Evolutionary conservation across 2,797 vertebrate species (phyloP), one percentile per base, ranked within the genome.

Genomic region (Eidolon dupreanum): DNA sequence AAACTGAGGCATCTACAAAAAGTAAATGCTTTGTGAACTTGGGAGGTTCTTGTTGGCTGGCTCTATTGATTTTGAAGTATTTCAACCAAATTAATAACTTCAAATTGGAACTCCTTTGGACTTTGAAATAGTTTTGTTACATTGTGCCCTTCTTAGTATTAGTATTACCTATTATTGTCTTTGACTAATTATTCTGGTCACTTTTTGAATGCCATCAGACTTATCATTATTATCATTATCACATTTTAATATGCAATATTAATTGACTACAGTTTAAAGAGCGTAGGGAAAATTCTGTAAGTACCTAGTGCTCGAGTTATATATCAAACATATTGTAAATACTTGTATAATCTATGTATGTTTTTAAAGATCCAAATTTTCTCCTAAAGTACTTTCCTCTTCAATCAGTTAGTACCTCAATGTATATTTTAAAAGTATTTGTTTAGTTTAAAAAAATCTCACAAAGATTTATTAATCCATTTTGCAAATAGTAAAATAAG

Each of bases 321-420:
- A 94, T 68, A 78, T 59, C 19, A 78, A 73, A 57, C 57, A 1
- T 11, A 8, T 61, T 15, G 49, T 88, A 70, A 75, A 41, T 74
- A 24, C 59, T 82, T 43, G 19, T 20, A 81, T 88, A 38, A 51
- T 61, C 46, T 70, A 24, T 66, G 10, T 41, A 17, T 55, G 43
- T 36, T 88, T 88, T 90, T 20, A 68, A 57, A 95, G 63, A 65
- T 93, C 55, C 20, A 36, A 26, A 13, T 51, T 95, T 93, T 94
- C 53, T 84, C 53, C 43, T 71, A 41, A 55, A 55, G 53, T 88
- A 41, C 12, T 8, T 87, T 68, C 22, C 38, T 20, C n/a, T 13
- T 3, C 28, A 71, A 85, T 68, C 20, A 49, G 33, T 74, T 93
- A 73, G 6, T 28, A 75, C 1, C 1, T 86, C 57, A 93, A 83